Base-by-base conservation (phyloP, 2,888 invertebrate genomes). In the Gordius sp. region DNA sequence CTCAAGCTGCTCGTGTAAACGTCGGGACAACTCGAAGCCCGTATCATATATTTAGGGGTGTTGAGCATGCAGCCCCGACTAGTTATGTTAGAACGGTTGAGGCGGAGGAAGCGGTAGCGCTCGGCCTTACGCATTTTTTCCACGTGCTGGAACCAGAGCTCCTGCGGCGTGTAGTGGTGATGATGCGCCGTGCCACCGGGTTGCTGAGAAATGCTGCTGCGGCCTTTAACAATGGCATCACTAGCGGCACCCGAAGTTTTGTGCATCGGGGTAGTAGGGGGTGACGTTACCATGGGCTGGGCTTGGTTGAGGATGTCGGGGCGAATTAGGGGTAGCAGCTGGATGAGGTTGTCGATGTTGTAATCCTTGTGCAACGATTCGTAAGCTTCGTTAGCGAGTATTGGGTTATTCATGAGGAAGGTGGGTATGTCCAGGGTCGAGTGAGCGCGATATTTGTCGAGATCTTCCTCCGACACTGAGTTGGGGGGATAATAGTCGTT, bases 11-110 rank as follows among this genome's bases (percentile, higher is more conserved):
- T 81, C 61, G 81, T 74, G 67, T 81, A 82, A 65, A 86, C 82
- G 68, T 86, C 83, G 1, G 86, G 85, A 66, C 85, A 85, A 59
- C 84, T 84, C 13, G 81, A 82, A 0, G 84, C 82, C 60, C 81
- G 73, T 56, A 82, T 72, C 54, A 81, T 73, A 68, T 82, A 82
- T 56, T 81, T 72, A 64, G 78, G 80, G 63, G 82, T 80, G 67
- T 82, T 81, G 59, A 82, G 70, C 80, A 82, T 82, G 1, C 82
- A 82, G 24, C 82, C 82, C 60, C 82, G 74, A 65, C 82, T 82
- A 1, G 82, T 82, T 57, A 83, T 72, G 52, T 63, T 63, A 27
- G 63, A 61, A 52, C 64, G 61, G 64, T 81, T 81, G 61, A 81
- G 73, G 59, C 79, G 69, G 61, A 81, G 67, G 66, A 81, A 54